Percentiles rank a stretch among this genome's conserved stretches.
phyloP scores from a whole-genome alignment of 2,888 invertebrate genomes.

The Laspeyria flexula region DNA sequence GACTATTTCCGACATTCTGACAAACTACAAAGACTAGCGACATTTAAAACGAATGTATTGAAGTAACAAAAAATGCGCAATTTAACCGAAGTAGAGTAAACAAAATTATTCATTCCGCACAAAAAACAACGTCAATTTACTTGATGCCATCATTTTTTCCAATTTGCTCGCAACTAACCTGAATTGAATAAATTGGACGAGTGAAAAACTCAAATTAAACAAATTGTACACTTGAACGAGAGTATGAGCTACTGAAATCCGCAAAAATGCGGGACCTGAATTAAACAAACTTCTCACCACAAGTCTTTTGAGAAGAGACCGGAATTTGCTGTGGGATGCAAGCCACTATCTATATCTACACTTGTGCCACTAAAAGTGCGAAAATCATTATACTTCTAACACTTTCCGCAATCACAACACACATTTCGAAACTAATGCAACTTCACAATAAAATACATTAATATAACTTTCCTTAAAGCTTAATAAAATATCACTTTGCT shows the following conservation, averaged over 20 bases:
- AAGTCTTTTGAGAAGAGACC: too few relatives aligned
- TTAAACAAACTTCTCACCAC: conserved; percentile 14
- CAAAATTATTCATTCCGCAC: neutral
- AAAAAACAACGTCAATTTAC: neutral
- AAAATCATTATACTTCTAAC: conserved; percentile 12
- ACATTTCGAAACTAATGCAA: conserved; percentile 22
- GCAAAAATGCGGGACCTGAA: conserved; percentile 1
- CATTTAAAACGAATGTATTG: too few relatives aligned
- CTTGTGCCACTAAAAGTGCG: too few relatives aligned
- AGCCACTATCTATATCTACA: too few relatives aligned
- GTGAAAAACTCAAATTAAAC: conserved; percentile 4
- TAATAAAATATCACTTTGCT: neutral
- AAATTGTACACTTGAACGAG: neutral
- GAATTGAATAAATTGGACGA: neutral
- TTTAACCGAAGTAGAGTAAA: neutral
- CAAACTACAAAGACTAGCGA: too few relatives aligned
- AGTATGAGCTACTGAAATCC: neutral
- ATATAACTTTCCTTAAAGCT: conserved; percentile 1
- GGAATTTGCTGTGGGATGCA: too few relatives aligned
- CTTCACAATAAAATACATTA: conserved; percentile 19
- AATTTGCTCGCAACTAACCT: neutral
- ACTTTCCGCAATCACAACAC: too few relatives aligned
- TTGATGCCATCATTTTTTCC: neutral
- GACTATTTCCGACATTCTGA: too few relatives aligned
- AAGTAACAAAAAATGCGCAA: too few relatives aligned